Base-by-base conservation (phyloP, 1,140 invertebrate species). In the Aradophagus sp. region DNA sequence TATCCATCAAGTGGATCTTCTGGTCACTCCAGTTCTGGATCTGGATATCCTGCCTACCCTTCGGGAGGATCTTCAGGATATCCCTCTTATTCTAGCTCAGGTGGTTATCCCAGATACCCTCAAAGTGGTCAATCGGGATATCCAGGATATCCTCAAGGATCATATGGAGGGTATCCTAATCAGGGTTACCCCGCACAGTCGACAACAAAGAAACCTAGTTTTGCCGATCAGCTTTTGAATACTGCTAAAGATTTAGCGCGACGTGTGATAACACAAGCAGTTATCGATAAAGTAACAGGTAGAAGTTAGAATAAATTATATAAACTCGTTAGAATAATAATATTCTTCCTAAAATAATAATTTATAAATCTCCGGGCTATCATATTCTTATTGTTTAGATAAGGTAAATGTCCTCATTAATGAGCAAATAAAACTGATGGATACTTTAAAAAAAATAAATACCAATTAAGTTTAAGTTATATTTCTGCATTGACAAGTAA, bases 211-310 rank as follows among this genome's bases (percentile, higher is more conserved):
- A 83, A 80, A 31, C 81, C 83, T 0, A 71, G 76, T 26, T 52
- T 84, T 8, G 53, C 34, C 3, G 82, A 85, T 38, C 74, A 82
- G 34, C 3, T 84, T 2, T 69, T 67, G 0, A 76, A 70, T 13
- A 65, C 77, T 12, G 83, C 80, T 1, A 84, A 79, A 55, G 75
- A 79, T 56, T 1, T 81, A 0, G 81, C 81, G 12, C 71, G 76
- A 2, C 73, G 42, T 11, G 35, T 80, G 10, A 5, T 84, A 0
- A 75, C 80, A 0, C 80, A 84, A 62, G 47, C 81, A 8, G 76
- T 85, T 16, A 16, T 78, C 3, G 84, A 85, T 32, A 81, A 76
- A 67, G 72, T 85, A 1, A 45, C 68, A 11, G 76, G 78, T 1
- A 76, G 42, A 31, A 75, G 34, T 52, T 70, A 68, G 20, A 74